Evolutionary conservation across 2,113 vertebrate genomes (phyloP), one percentile per base, ranked within the genome.

Genomic region (Callaeas wilsoni): DNA sequence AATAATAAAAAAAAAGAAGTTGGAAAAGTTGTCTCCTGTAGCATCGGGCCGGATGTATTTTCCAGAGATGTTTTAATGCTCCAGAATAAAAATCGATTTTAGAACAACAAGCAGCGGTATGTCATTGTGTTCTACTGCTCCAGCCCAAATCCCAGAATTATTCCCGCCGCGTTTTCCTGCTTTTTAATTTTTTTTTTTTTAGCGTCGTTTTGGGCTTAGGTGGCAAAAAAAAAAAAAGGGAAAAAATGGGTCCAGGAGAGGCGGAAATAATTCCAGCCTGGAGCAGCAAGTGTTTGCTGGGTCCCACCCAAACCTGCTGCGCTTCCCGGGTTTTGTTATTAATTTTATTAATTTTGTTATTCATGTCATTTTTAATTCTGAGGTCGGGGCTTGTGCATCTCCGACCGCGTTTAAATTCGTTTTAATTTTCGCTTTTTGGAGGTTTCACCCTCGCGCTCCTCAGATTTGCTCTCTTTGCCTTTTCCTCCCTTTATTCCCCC

Each of bases 1-100:
- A 3, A 19, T 9, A 9, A 29, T 29, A 44, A 4, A 6, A 23
- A 15, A 22, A 16, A 55, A 79, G 77, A 69, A 16, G 53, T 87
- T 82, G 70, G 25, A 76, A 79, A 25, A 11, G 17, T 13, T 87
- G 87, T 82, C 35, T 95, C 79, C 94, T 95, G 87, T 97, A 94
- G 95, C 70, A 39, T 56, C 92, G 59, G 87, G 77, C 84, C 88
- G 65, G 95, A 35, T 95, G 95, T 96, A 95, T 97, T 97, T 97
- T 96, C 86, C 88, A 95, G 92, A 92, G 93, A 94, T 97, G 93
- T 97, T 87, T 94, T 91, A 94, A 97, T 94, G 91, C 90, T 96
- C 91, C 95, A 94, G 94, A 97, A 97, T 96, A 97, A 97, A 97
- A 96, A 97, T 68, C 53, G 89, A 96, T 97, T 95, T 94, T 94